Conservation (phyloP, 2,113 vertebrate genomes). For the Echinops telfairi region DNA sequence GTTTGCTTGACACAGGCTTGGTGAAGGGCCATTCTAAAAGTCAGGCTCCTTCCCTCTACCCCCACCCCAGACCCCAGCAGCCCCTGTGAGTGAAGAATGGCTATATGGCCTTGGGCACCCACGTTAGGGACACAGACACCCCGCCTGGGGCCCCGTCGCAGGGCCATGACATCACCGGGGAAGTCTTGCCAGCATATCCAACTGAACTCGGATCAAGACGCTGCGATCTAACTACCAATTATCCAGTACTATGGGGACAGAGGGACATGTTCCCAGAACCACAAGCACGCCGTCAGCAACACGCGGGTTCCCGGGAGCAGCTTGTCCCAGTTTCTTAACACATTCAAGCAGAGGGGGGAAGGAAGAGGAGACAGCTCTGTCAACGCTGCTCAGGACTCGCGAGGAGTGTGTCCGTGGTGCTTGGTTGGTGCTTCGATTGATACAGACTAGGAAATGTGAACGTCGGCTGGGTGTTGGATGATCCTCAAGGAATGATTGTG, state of each 20-base stretch:
- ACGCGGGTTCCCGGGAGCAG: not conserved
- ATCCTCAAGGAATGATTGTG: not conserved
- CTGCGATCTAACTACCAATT: not conserved
- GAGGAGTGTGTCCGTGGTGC: not conserved
- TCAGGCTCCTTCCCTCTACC: not conserved
- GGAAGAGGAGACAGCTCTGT: not conserved
- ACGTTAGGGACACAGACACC: not conserved
- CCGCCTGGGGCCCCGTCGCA: not conserved
- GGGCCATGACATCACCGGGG: not conserved
- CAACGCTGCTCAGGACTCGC: not conserved
- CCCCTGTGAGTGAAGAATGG: not conserved
- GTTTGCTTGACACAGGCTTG: not conserved
- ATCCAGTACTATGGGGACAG: not conserved
- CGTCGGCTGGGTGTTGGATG: not conserved
- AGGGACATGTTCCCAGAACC: not conserved
- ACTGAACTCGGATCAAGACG: not conserved
- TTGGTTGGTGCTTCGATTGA: not conserved
- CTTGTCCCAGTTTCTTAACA: not conserved
- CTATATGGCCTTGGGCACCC: not conserved
- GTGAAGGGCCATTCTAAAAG: not conserved
- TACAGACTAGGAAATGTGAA: not conserved
- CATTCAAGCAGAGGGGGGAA: not conserved
- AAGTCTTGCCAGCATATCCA: not conserved
- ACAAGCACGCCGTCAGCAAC: not conserved
- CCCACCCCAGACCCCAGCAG: not conserved